Conservation (phyloP, 1,140 invertebrate species). For the Thalassaphorura encarpata region DNA sequence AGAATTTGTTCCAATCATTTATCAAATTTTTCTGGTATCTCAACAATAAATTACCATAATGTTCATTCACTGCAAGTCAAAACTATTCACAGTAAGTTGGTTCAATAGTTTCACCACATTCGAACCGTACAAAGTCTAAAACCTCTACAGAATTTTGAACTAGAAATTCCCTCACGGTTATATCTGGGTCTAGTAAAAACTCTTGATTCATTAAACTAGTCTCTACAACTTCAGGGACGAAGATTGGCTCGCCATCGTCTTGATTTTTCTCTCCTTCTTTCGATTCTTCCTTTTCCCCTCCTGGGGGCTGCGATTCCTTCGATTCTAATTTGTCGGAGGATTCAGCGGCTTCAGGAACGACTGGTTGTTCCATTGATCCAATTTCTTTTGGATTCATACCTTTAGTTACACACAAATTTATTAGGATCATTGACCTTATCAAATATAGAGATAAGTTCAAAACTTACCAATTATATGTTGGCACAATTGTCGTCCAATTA, state of each 20-base stretch:
- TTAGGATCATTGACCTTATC: too few relatives aligned
- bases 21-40: not conserved
- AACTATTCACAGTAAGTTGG: constrained; percentile 1
- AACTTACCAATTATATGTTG: constrained; percentile 74
- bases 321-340: constrained; percentile 15
- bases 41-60: not conserved
- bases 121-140: constrained; percentile 73
- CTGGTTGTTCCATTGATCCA: constrained; percentile 48
- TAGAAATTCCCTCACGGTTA: constrained; percentile 62
- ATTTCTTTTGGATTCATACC: constrained; percentile 74
- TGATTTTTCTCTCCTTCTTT: not conserved
- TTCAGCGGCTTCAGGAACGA: constrained; percentile 44
- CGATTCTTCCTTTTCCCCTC: not conserved
- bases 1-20: not conserved
- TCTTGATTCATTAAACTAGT: constrained; percentile 71
- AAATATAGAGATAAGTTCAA: too few relatives aligned
- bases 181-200: constrained; percentile 64
- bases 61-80: not conserved
- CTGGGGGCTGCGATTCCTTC: not conserved
- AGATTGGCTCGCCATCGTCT: not conserved
- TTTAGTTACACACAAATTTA: constrained; percentile 34
- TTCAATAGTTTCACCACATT: constrained; percentile 56
- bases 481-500: constrained; percentile 60
- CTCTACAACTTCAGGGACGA: constrained; percentile 21
- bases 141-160: constrained; percentile 54